Percentiles rank a stretch among this genome's conserved stretches.
Conservation (phyloP, 2,888 invertebrate species). For the Hirtodrosophila duncani region DNA sequence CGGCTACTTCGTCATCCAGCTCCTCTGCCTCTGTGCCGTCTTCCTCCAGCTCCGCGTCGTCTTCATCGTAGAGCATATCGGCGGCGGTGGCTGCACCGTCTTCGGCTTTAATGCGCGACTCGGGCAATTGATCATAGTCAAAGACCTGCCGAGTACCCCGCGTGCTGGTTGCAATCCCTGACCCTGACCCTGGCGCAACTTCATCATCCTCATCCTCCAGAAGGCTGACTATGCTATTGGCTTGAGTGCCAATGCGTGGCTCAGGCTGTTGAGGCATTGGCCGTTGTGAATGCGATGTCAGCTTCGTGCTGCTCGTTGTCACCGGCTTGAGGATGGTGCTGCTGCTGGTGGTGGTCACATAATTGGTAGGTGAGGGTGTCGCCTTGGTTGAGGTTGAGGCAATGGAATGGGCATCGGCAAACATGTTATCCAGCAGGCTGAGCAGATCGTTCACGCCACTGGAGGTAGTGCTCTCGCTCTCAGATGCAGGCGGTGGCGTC, state of each 20-base stretch:
- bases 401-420: conserved; percentile 64
- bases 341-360: conserved; percentile 33
- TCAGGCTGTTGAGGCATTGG: conserved; percentile 47
- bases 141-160: conserved; percentile 75
- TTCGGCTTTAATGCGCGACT: conserved; percentile 62
- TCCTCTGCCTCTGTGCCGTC: conserved; percentile 19
- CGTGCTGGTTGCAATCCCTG: conserved; percentile 52
- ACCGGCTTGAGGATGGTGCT: conserved; percentile 59
- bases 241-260: conserved; percentile 60
- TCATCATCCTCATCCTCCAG: conserved; percentile 30
- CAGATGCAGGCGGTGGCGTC: conserved; percentile 8
- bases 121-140: conserved; percentile 77
- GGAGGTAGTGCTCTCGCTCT: conserved; percentile 7
- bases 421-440: conserved; percentile 75
- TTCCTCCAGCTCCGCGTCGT: conserved; percentile 30
- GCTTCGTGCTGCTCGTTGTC: conserved; percentile 40
- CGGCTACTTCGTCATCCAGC: conserved; percentile 10
- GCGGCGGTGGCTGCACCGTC: conserved; percentile 25
- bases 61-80: conserved; percentile 41
- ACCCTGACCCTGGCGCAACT: too few species aligned
- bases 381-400: conserved; percentile 15
- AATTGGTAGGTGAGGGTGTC: conserved; percentile 10
- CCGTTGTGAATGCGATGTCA: too few species aligned
- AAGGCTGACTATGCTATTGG: conserved; percentile 50
- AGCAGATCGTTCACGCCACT: conserved; percentile 73